These are phyloP conservation scores for Babyrousa celebensis DNA, from an alignment of 2,797 vertebrate genomes.

Conservation along the genomic window DNA sequence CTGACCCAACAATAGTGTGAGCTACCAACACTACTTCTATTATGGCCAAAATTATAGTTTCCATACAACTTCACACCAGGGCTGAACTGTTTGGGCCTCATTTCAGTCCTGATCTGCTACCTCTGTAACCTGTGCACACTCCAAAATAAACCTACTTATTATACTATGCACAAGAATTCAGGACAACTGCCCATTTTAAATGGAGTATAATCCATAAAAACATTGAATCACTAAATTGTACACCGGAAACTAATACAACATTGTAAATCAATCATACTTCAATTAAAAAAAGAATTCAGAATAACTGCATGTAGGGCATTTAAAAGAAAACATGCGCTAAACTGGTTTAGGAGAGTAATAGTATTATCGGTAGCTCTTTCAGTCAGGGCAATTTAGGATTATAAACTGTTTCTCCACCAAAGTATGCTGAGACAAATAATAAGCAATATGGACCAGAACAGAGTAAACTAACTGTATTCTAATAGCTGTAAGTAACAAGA, in stretches of 20 bases:
- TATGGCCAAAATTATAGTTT: constrained; percentile 44
- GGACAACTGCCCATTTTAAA: not conserved
- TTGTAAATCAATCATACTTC: not conserved
- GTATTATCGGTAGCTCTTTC: not conserved
- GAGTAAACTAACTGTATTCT: constrained; percentile 17
- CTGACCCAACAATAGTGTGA: not conserved
- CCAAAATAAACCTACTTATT: constrained; percentile 16
- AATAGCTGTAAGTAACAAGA: constrained; percentile 19
- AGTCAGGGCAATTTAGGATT: constrained; percentile 30
- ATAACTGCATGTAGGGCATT: not conserved
- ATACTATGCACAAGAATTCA: not conserved
- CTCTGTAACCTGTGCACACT: not conserved
- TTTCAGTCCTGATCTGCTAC: constrained; percentile 28
- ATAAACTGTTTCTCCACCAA: constrained; percentile 46
- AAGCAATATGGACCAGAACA: not conserved
- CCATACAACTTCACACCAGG: not conserved
- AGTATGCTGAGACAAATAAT: constrained; percentile 13
- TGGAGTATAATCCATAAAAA: not conserved
- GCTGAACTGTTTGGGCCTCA: not conserved
- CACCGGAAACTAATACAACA: not conserved
- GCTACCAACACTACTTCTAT: constrained; percentile 8
- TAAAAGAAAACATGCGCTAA: constrained; percentile 64
- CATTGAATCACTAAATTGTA: not conserved
- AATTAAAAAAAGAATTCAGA: constrained; percentile 22
- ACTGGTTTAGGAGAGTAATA: not conserved